Base-by-base conservation (phyloP, 1,140 invertebrate species). In the Drosophila pseudoobscura region DNA sequence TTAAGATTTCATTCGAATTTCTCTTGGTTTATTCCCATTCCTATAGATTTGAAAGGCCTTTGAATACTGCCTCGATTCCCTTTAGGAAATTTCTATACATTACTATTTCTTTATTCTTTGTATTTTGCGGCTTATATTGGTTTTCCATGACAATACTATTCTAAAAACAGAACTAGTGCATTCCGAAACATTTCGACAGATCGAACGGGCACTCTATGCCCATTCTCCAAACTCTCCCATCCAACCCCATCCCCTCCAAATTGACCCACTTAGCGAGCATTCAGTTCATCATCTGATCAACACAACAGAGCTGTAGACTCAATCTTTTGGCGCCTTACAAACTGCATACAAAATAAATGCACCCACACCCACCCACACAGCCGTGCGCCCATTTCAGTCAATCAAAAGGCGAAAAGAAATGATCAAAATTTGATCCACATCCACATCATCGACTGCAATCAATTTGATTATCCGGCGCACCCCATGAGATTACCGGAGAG, bases 321-420 rank as follows among this genome's bases (percentile, higher is more conserved):
- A 64, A 80, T 78, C 69, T 78, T 68, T 87, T 88, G 78, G 78
- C 82, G 83, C 82, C 82, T 72, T 55, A 62, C 61, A 75, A 82
- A 80, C 63, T 65, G 68, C 62, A 74, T 51, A 68, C 26, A 66
- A 75, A 71, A 68, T 61, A 78, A 58, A 80, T 62, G 68, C 49
- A 44, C 35, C 24, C 22, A 53, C 35, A 50, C 47, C 41, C 46
- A 44, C 43, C 24, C 22, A 47, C n/a, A 31, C 49, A 31, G 26
- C 20, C 22, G 47, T 15, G 9, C 45, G 35, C 13, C 7, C 41
- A 52, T 47, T 26, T 49, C 64, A 78, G 64, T 85, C 83, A 68
- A 87, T 82, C 70, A 82, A 82, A 71, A 64, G 54, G 52, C 31
- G 3, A 20, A 24, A 11, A 35, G 26, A 57, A 78, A 44, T 49